These are phyloP conservation scores for Microdon myrmicae DNA, from an alignment of 2,888 invertebrate genomes.

Conservation along the genomic window DNA sequence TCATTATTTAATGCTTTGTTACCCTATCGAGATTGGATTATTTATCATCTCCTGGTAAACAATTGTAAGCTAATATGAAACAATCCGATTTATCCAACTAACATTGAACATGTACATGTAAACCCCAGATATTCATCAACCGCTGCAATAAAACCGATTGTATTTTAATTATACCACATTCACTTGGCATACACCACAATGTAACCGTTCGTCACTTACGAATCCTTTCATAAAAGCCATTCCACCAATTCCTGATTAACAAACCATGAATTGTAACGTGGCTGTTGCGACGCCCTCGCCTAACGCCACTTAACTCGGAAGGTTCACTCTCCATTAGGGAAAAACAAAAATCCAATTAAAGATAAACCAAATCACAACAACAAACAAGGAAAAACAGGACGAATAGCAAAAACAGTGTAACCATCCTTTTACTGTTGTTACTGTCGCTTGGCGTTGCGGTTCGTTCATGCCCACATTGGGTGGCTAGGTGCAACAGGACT, in stretches of 20 bases:
- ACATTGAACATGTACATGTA: no score
- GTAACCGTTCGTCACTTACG: constrained; percentile 13
- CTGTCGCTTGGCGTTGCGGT: constrained; percentile 16
- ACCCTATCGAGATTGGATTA: no score
- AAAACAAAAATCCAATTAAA: constrained; percentile 28
- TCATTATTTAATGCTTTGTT: no score
- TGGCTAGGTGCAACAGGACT: constrained; percentile 1
- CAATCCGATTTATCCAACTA: no score
- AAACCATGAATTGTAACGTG: constrained; percentile 29
- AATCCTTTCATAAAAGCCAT: constrained; percentile 6
- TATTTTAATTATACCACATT: constrained; percentile 7
- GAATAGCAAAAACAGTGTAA: constrained; percentile 39
- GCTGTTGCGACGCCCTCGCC: constrained; percentile 19
- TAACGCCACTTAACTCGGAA: constrained; percentile 3
- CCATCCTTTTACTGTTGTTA: constrained; percentile 20
- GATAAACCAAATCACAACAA: constrained; percentile 10
- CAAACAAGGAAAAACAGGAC: constrained; percentile 1
- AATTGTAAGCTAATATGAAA: no score
- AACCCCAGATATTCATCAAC: no score
- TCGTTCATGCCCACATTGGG: constrained; percentile 7
- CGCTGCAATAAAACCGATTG: constrained; percentile 15
- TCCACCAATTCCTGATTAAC: constrained; percentile 27
- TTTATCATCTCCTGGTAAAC: no score
- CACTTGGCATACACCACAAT: constrained; percentile 4
- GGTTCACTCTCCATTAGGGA: constrained; percentile 2